Percentiles rank a stretch among this genome's conserved stretches.
Evolutionary conservation across 35 echinoderm and acorn worm species (phyloP).

Genomic region (Hemicentrotus pulcherrimus): DNA sequence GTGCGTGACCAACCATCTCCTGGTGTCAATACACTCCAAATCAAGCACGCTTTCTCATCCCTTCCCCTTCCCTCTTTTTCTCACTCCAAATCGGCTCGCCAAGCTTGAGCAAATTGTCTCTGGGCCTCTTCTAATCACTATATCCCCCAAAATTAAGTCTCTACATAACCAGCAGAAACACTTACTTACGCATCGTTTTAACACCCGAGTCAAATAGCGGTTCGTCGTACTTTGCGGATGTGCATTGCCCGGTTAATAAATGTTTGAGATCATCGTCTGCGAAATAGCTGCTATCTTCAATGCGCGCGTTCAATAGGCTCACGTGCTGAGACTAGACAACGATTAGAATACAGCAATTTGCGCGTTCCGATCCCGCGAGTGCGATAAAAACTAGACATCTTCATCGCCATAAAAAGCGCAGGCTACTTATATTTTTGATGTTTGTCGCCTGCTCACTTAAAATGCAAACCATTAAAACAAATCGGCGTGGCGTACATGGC

Average conservation of each 20-base stretch:
- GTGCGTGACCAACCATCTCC: conserved; percentile 17
- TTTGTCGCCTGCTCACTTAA: conserved; percentile 24
- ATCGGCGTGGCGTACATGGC: conserved; percentile 18
- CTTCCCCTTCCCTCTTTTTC: background rate
- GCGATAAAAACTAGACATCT: conserved; percentile 37
- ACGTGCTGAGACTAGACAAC: conserved; percentile 32
- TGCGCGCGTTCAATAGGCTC: background rate
- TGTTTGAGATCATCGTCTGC: background rate
- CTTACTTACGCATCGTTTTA: conserved; percentile 45
- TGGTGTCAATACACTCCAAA: conserved; percentile 39
- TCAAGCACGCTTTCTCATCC: background rate
- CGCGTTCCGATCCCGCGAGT: conserved; percentile 45
- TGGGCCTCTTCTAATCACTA: conserved; percentile 7
- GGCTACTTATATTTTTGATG: background rate
- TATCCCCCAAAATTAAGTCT: background rate
- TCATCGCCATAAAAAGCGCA: conserved; percentile 17
- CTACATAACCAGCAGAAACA: conserved; percentile 11
- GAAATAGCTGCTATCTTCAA: background rate
- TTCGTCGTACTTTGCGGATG: conserved; percentile 42
- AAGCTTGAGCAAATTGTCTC: conserved; percentile 30
- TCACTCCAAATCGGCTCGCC: background rate
- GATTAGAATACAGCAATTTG: conserved; percentile 27
- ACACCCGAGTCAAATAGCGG: background rate
- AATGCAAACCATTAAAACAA: conserved; percentile 30
- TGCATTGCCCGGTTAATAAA: background rate